These are phyloP conservation scores for Gisinianus flammeolus DNA, from an alignment of 2,888 invertebrate species.

Conservation along the genomic window DNA sequence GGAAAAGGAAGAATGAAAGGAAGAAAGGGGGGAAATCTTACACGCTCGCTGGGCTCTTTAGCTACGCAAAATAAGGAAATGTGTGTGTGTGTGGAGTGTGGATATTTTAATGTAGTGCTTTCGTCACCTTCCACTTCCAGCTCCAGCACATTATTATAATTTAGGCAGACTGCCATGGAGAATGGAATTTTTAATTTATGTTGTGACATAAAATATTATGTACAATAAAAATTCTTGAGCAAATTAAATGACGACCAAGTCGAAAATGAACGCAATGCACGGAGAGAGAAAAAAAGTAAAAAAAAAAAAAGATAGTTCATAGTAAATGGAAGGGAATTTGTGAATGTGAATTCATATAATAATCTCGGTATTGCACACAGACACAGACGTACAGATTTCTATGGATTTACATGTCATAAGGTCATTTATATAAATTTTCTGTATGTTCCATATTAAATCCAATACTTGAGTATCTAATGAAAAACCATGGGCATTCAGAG, in stretches of 20 bases:
- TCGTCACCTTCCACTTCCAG: constrained; percentile 6
- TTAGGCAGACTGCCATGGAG: not conserved
- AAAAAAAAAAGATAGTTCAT: too few species aligned
- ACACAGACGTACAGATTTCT: too few species aligned
- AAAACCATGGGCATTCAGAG: too few species aligned
- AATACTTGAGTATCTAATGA: too few species aligned
- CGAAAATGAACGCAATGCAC: too few species aligned
- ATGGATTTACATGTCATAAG: too few species aligned
- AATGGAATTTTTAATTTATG: constrained; percentile 7
- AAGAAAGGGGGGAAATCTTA: constrained; percentile 14
- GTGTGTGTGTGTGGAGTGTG: not conserved
- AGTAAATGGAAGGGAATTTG: too few species aligned
- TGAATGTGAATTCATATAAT: too few species aligned
- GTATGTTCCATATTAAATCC: too few species aligned
- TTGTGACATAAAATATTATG: not conserved
- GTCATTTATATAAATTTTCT: too few species aligned
- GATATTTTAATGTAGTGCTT: not conserved
- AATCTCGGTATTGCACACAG: too few species aligned
- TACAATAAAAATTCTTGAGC: not conserved
- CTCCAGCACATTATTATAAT: not conserved
- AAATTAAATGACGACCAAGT: not conserved
- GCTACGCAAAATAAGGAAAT: constrained; percentile 13
- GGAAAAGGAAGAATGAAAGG: not conserved
- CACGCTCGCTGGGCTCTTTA: not conserved
- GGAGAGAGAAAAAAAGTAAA: too few species aligned